A percentile compares a stretch with the other conserved stretches of the same genome.
Evolutionary conservation across 2,797 vertebrate species (phyloP).

Genomic region (Artibeus jamaicensis): DNA sequence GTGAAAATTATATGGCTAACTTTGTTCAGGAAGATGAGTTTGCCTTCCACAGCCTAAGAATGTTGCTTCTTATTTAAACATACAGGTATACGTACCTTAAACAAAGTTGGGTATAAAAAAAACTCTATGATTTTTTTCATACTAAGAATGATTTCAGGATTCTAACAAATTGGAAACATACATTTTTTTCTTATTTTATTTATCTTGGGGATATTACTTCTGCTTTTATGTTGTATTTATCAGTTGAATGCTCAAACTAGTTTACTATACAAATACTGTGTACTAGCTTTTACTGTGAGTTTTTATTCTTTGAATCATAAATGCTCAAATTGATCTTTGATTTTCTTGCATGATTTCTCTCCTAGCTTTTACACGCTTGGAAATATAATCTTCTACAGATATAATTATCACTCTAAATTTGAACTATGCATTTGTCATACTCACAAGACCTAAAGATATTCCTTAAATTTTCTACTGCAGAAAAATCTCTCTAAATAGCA

Average conservation of each 20-base stretch:
- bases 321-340: slow-evolving; percentile 68
- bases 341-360: slow-evolving; percentile 63
- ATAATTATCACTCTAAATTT: slow-evolving; percentile 73
- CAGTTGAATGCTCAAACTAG: slow-evolving; percentile 60
- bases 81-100: not conserved
- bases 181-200: not conserved
- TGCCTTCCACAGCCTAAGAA: not conserved
- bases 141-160: not conserved
- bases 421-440: not conserved
- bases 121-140: not conserved
- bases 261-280: slow-evolving; percentile 78
- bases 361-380: slow-evolving; percentile 58
- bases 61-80: not conserved
- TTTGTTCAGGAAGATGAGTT: not conserved
- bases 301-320: slow-evolving; percentile 66
- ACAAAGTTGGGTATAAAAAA: slow-evolving; percentile 8
- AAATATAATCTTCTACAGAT: slow-evolving; percentile 56
- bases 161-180: slow-evolving; percentile 11
- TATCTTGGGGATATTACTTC: slow-evolving; percentile 31
- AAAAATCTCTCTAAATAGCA: slow-evolving; percentile 22
- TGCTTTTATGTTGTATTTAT: slow-evolving; percentile 74
- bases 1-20: not conserved
- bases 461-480: not conserved
- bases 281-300: slow-evolving; percentile 69
- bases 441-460: slow-evolving; percentile 18